Base-by-base conservation (phyloP, 2,797 vertebrate species). In the Erpetoichthys calabaricus region DNA sequence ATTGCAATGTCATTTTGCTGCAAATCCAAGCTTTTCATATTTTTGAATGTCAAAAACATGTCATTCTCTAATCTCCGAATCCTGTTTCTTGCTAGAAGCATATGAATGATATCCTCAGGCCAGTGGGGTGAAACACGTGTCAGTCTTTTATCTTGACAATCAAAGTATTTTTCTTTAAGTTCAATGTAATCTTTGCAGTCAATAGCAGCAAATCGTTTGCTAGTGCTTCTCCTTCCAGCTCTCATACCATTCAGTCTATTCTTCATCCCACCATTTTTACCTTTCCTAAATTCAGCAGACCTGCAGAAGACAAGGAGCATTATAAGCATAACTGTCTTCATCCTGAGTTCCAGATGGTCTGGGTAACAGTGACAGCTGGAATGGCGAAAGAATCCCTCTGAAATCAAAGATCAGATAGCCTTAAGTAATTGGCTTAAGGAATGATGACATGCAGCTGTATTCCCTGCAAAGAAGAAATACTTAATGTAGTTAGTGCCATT, bases 1-100 rank as follows among this genome's bases (percentile, higher is more conserved):
- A 83, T 85, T 58, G 86, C 79, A 68, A 99, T 91, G 61, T 83
- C 76, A 44, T 99, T 99, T 72, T 95, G 92, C 67, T 98, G 95
- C 59, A 99, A 86, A 77, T 99, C 96, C 67, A 99, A 70, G 63
- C 87, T 96, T 68, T 85, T 89, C 63, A 99, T 70, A 71, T 70
- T 81, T 52, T 70, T 83, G 68, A 93, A 96, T 70, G 80, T 83
- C 53, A 88, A 84, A 75, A 98, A 98, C 79, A 89, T 90, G 64
- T 86, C 88, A 67, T 88, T 83, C 69, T 87, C 86, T 69, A 99
- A 47, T 61, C 89, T 81, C 63, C 86, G 80, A 59, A 99, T 88
- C 61, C 75, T 87, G 66, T 99, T 99, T 69, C 86, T 87, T 9
- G 90, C 90, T 65, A 99, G 71, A n/a, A 94, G 78, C 75, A 99